These are phyloP conservation scores for Pristionchus mayeri DNA, from an alignment of 2,888 invertebrate genomes.

Conservation along the genomic window DNA sequence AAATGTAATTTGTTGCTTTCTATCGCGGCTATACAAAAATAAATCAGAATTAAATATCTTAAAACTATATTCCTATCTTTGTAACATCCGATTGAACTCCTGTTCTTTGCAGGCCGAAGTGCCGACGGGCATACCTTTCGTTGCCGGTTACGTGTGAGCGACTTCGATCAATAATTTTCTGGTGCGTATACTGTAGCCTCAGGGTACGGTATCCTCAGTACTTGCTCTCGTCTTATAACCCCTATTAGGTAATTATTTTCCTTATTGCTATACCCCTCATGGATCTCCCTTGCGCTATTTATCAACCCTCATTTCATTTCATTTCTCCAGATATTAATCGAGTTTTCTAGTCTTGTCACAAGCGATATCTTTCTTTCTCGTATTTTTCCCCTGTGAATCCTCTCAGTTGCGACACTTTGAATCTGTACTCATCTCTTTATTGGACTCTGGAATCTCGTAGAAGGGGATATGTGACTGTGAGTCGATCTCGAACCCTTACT, in stretches of 20 bases:
- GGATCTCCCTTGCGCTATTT: not conserved
- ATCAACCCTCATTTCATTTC: not conserved
- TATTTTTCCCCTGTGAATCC: not conserved
- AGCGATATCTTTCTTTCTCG: too few species aligned
- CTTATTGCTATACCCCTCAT: not conserved
- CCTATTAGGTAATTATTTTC: not conserved
- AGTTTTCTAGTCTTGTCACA: too few species aligned
- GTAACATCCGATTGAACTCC: not conserved
- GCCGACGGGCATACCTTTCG: conserved; percentile 33
- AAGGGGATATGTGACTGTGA: not conserved
- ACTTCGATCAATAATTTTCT: not conserved
- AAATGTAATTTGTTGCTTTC: too few species aligned
- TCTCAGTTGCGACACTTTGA: not conserved
- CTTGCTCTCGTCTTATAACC: not conserved
- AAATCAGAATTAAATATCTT: not conserved
- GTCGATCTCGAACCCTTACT: conserved; percentile 15
- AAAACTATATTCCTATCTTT: too few species aligned
- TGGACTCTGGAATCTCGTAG: not conserved
- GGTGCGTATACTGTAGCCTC: not conserved
- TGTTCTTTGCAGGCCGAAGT: not conserved
- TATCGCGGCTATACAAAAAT: too few species aligned
- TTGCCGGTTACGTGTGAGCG: conserved; percentile 16
- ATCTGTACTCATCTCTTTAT: conserved; percentile 2
- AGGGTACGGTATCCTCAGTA: not conserved
- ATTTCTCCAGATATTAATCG: too few species aligned